Evolutionary conservation across 2,113 vertebrate species (phyloP).

Genomic region (Euleptes europaea): DNA sequence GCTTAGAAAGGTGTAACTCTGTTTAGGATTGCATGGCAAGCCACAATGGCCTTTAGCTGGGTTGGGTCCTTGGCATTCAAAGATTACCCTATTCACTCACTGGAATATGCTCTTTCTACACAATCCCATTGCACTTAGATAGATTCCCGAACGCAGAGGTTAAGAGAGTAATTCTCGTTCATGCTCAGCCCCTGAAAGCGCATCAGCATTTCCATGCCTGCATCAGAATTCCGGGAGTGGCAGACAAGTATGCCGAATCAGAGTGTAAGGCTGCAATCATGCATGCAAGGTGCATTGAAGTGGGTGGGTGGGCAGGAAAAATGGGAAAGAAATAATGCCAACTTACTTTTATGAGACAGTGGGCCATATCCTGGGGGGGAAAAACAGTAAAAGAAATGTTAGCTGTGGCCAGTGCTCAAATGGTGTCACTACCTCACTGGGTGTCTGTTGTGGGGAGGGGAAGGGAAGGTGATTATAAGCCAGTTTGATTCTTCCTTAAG

Average conservation of each 20-base stretch:
- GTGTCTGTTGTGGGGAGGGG: no score
- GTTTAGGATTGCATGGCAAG: no score
- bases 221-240: background rate
- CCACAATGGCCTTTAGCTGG: background rate
- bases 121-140: background rate
- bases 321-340: background rate
- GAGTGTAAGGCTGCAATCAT: background rate
- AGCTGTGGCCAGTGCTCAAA: background rate
- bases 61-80: background rate
- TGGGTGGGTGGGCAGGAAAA: background rate
- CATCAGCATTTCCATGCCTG: background rate
- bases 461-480: no score
- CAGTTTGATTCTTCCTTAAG: no score
- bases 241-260: background rate
- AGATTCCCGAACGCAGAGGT: background rate
- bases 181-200: background rate
- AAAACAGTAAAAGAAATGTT: constrained; percentile 14
- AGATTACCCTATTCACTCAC: background rate
- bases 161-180: background rate
- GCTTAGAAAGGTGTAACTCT: no score
- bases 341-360: constrained; percentile 96
- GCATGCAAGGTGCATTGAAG: background rate
- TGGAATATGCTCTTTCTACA: background rate
- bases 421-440: no score
- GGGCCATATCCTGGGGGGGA: constrained; percentile 83